Conservation (phyloP, 2,113 vertebrate species). For the Rhabdornis inornatus region DNA sequence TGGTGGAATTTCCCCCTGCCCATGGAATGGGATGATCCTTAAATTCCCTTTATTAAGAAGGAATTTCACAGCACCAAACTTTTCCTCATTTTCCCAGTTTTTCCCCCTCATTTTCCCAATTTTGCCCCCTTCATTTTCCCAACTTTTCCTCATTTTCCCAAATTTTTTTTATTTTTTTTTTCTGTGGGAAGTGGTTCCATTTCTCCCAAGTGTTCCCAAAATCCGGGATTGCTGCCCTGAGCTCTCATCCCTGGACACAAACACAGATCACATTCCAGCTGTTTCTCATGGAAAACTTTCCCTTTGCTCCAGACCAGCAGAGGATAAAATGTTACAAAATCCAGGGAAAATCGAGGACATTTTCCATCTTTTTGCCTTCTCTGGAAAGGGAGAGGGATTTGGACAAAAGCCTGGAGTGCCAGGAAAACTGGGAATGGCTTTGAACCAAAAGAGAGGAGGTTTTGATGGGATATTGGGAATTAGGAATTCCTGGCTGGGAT, state of each 20-base stretch:
- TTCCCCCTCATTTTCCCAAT: too few species aligned
- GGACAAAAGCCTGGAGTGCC: neutral
- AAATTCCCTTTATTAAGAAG: too few species aligned
- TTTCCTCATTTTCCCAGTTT: too few species aligned
- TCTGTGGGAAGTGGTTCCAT: neutral
- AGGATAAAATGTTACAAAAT: neutral
- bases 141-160: too few species aligned
- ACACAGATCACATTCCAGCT: fast-evolving
- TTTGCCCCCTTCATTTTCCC: too few species aligned
- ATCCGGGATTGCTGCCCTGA: neutral
- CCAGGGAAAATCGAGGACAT: fast-evolving
- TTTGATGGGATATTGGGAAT: neutral
- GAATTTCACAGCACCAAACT: too few species aligned
- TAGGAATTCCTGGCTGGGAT: neutral
- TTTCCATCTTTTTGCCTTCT: neutral
- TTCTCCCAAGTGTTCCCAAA: neutral
- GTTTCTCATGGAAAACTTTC: neutral
- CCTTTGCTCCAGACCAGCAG: neutral
- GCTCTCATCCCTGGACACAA: fast-evolving
- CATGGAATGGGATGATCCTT: too few species aligned
- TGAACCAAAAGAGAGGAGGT: neutral
- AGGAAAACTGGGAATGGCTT: too few species aligned
- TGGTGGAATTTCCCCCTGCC: too few species aligned
- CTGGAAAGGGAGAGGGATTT: neutral
- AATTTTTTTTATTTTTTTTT: too few species aligned